Evolutionary conservation across 1,140 invertebrate genomes (phyloP).

Genomic region (Uloborus diversus): DNA sequence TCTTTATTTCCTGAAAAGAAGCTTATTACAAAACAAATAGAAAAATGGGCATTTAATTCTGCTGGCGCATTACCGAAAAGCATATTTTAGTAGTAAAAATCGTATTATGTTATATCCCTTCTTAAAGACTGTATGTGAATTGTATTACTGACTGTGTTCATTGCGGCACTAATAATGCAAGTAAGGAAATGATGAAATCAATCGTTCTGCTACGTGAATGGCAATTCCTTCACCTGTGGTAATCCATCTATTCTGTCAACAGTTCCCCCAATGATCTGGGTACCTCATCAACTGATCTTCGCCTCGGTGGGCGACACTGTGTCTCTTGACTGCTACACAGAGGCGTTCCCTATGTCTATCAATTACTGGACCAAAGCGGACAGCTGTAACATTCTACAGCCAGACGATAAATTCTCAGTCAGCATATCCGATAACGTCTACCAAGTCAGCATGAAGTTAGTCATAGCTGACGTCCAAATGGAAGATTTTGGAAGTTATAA

Average conservation of each 20-base stretch:
- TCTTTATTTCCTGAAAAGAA: no score
- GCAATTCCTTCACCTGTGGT: no score
- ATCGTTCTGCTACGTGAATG: no score
- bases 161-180: no score
- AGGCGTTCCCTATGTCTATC: constrained; percentile 60
- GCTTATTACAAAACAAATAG: no score
- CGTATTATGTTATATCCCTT: no score
- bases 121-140: no score
- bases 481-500: constrained; percentile 85
- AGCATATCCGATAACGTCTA: constrained; percentile 56
- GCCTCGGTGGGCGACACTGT: constrained; percentile 65
- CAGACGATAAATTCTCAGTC: constrained; percentile 54
- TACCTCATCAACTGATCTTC: constrained; percentile 67
- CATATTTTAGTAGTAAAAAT: no score
- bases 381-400: constrained; percentile 63
- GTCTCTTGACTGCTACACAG: constrained; percentile 66
- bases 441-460: constrained; percentile 59
- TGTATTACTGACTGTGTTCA: no score
- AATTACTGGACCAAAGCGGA: constrained; percentile 61
- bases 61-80: no score
- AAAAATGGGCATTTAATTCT: no score
- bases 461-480: constrained; percentile 41
- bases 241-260: neutral
- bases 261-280: constrained; percentile 68
- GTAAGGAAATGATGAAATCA: no score